phyloP scores from a whole-genome alignment of 2,797 vertebrate genomes.

The Macroramphosus scolopax region DNA sequence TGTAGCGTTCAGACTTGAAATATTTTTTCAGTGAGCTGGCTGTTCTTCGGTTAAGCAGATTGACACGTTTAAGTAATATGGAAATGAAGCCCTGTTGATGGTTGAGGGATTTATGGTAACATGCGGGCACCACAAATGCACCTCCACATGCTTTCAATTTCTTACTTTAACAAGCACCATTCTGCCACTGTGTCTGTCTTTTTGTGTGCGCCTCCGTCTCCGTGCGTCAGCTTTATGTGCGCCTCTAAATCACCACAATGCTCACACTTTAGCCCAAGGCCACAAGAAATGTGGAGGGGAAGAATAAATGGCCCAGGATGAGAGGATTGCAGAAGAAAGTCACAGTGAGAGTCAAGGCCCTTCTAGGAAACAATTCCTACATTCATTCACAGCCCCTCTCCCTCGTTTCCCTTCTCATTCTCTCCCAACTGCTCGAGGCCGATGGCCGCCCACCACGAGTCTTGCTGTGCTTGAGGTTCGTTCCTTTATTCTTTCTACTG shows the following conservation, averaged over 20 bases:
- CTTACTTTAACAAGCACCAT: slow-evolving; percentile 13
- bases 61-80: slow-evolving; percentile 42
- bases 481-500: too few species aligned
- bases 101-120: slow-evolving; percentile 25
- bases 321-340: slow-evolving; percentile 19
- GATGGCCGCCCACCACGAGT: too few species aligned
- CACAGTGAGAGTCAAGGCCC: slow-evolving; percentile 17
- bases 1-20: slow-evolving; percentile 38
- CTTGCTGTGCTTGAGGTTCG: too few species aligned
- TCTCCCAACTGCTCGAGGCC: too few species aligned
- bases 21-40: slow-evolving; percentile 17
- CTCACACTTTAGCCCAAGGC: slow-evolving; percentile 56
- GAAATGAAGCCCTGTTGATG: slow-evolving; percentile 21
- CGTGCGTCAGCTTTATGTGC: slow-evolving; percentile 50
- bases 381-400: too few species aligned
- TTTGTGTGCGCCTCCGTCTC: slow-evolving; percentile 28
- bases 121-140: slow-evolving; percentile 1
- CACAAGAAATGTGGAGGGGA: slow-evolving; percentile 23
- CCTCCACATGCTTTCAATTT: neutral
- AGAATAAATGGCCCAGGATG: slow-evolving; percentile 35
- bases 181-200: slow-evolving; percentile 22
- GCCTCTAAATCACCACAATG: slow-evolving; percentile 55
- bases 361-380: slow-evolving; percentile 24
- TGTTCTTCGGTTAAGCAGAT: slow-evolving; percentile 23
- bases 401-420: too few species aligned